phyloP scores from a whole-genome alignment of 2,113 vertebrate genomes.

The Oxygymnocypris stewartii region DNA sequence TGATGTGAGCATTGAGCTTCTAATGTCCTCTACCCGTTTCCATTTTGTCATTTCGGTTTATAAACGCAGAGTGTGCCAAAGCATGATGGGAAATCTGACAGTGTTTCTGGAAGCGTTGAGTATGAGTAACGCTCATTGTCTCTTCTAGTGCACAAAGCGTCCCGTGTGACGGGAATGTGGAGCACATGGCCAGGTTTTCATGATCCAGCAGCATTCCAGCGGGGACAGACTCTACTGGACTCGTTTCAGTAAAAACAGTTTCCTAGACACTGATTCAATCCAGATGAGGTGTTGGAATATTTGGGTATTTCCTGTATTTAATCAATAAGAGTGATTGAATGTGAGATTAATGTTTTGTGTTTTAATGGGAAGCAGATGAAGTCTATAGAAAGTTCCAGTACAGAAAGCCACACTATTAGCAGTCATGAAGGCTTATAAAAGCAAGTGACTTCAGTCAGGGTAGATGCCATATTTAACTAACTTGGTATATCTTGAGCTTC shows the following conservation, averaged over 20 bases:
- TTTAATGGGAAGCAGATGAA: constrained; percentile 21
- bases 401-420: neutral
- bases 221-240: neutral
- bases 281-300: neutral
- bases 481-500: too few relatives aligned
- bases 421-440: constrained; percentile 65
- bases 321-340: neutral
- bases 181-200: constrained; percentile 16
- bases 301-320: neutral
- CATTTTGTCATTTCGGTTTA: constrained; percentile 54
- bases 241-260: neutral
- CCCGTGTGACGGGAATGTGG: constrained; percentile 2
- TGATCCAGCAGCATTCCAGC: constrained; percentile 22
- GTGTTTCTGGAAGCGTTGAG: constrained; percentile 43
- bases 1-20: constrained; percentile 20
- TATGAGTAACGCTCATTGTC: neutral
- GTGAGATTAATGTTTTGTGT: neutral
- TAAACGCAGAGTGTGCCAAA: constrained; percentile 39
- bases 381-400: neutral
- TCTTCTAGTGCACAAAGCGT: neutral
- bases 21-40: constrained; percentile 55
- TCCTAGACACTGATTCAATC: constrained; percentile 15
- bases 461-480: neutral
- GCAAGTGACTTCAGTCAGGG: neutral
- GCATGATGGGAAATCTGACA: constrained; percentile 53